A percentile compares a stretch with the other conserved stretches of the same genome.
Conservation (phyloP, 2,113 vertebrate genomes). For the Saguinus imperator region DNA sequence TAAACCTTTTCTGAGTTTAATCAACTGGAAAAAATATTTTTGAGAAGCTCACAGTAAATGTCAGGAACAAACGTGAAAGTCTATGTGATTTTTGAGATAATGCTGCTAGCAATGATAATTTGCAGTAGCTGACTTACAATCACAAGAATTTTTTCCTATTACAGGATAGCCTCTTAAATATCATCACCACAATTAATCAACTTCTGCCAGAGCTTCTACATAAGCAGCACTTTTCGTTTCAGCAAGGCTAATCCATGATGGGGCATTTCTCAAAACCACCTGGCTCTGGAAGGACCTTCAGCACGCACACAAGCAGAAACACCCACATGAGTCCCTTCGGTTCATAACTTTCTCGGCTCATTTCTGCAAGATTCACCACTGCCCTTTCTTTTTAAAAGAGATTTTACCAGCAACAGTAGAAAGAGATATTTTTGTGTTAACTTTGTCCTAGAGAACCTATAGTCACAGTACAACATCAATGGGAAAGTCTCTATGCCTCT, state of each 20-base stretch:
- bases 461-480: neutral
- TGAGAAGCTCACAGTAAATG: constrained; percentile 56
- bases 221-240: neutral
- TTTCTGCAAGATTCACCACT: neutral
- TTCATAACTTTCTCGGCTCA: neutral
- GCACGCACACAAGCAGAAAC: neutral
- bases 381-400: neutral
- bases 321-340: neutral
- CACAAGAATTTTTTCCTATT: constrained; percentile 22
- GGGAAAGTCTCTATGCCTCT: neutral
- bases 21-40: constrained; percentile 57
- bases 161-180: constrained; percentile 29
- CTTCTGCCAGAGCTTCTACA: neutral
- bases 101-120: constrained; percentile 39
- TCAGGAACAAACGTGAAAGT: constrained; percentile 55
- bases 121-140: constrained; percentile 26
- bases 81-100: constrained; percentile 54
- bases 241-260: neutral
- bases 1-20: constrained; percentile 20
- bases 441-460: neutral
- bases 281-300: neutral
- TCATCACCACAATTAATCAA: constrained; percentile 36
- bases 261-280: neutral
- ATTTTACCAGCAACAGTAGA: neutral
- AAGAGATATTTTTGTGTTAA: neutral